A percentile compares a stretch with the other conserved stretches of the same genome.
These are phyloP conservation scores for Meteorus sp. DNA, from an alignment of 1,140 invertebrate genomes.

Conservation along the genomic window DNA sequence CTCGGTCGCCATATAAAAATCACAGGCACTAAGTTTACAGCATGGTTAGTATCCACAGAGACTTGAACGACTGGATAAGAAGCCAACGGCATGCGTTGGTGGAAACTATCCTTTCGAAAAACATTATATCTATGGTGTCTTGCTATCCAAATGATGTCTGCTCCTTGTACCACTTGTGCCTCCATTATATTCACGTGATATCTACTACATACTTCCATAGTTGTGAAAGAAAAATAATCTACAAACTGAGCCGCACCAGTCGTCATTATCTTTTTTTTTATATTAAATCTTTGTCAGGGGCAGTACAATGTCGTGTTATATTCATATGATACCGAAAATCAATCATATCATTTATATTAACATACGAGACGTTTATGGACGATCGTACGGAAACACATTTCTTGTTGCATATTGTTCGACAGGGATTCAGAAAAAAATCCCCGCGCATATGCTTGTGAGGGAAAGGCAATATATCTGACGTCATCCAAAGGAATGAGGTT, in stretches of 20 bases:
- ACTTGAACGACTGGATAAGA: constrained; percentile 58
- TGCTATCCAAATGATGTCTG: neutral
- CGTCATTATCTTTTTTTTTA: no score
- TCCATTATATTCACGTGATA: neutral
- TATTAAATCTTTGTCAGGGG: no score
- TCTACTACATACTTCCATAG: no score
- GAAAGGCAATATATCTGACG: constrained; percentile 53
- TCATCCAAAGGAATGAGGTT: constrained; percentile 53
- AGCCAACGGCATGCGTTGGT: constrained; percentile 47
- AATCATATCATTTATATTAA: no score
- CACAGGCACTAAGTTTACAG: constrained; percentile 41
- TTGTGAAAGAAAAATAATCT: no score
- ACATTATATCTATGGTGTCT: constrained; percentile 35
- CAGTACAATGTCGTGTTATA: no score
- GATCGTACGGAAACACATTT: no score
- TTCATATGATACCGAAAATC: no score
- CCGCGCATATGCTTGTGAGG: constrained; percentile 33
- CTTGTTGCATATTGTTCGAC: constrained; percentile 29
- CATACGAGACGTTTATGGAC: neutral
- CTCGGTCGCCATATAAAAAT: constrained; percentile 14
- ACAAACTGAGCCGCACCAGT: no score
- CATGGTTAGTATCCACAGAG: constrained; percentile 52
- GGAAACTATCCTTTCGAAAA: constrained; percentile 51
- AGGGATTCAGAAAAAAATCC: constrained; percentile 46
- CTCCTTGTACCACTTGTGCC: neutral